These are phyloP conservation scores for Pelmatolapia mariae DNA, from an alignment of 2,113 vertebrate species.

Conservation along the genomic window DNA sequence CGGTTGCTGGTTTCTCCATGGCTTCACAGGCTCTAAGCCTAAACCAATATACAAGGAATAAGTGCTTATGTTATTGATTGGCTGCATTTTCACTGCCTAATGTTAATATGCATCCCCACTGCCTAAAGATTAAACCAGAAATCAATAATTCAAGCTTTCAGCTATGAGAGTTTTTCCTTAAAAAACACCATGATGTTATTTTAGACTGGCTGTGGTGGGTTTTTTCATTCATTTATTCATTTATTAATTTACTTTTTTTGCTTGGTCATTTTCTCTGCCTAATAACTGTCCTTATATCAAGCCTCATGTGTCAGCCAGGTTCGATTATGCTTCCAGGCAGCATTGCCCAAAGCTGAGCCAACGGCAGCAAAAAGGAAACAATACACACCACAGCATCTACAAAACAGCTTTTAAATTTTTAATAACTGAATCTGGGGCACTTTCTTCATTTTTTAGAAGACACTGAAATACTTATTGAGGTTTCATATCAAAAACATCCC, in stretches of 20 bases:
- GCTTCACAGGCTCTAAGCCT: neutral
- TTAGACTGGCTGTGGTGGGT: neutral
- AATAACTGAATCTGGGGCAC: slow-evolving; percentile 23
- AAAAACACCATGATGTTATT: neutral
- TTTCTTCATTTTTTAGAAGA: slow-evolving; percentile 6
- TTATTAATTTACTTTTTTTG: neutral
- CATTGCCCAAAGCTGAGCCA: slow-evolving; percentile 2
- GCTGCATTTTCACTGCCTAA: neutral
- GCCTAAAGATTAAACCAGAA: neutral
- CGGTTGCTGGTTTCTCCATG: neutral
- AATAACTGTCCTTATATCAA: neutral
- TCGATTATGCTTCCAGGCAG: neutral
- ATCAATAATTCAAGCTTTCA: neutral
- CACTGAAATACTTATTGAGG: neutral
- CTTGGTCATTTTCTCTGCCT: neutral
- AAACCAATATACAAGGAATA: neutral
- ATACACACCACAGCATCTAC: neutral
- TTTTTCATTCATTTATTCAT: neutral
- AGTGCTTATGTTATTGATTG: neutral
- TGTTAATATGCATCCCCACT: neutral
- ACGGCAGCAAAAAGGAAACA: neutral
- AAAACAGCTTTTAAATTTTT: slow-evolving; percentile 37
- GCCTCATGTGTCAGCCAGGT: neutral
- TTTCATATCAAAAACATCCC: neutral
- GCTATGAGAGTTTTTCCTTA: neutral